Evolutionary conservation across 1,140 invertebrate genomes (phyloP).

Genomic region (Magallana ariakensis): DNA sequence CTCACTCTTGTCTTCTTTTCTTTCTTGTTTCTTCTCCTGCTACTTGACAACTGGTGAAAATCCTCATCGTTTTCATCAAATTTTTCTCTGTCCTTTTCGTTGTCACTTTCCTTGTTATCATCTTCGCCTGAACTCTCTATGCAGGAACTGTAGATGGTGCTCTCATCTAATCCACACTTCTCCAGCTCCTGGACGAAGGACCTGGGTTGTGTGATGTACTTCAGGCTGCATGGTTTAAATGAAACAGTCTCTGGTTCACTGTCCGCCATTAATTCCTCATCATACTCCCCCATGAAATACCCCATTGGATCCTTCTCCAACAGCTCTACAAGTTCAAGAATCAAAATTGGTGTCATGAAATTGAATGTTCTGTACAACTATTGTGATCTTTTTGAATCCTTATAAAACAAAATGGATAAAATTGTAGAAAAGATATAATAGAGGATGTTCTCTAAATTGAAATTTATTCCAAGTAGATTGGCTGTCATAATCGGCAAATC

Average conservation of each 20-base stretch:
- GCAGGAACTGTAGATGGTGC: background rate
- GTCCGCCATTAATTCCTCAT: background rate
- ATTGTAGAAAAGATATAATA: too few relatives aligned
- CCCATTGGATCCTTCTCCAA: background rate
- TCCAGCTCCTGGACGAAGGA: background rate
- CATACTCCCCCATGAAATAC: conserved; percentile 13
- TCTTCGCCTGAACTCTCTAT: conserved; percentile 3
- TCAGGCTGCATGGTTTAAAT: background rate
- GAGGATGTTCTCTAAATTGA: too few relatives aligned
- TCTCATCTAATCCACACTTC: conserved; percentile 6
- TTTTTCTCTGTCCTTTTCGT: background rate
- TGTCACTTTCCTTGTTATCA: background rate
- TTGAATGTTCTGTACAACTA: too few relatives aligned
- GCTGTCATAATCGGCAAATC: too few relatives aligned
- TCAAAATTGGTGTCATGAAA: too few relatives aligned
- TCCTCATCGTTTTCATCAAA: background rate
- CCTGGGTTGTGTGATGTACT: conserved; percentile 11
- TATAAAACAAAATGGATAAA: too few relatives aligned
- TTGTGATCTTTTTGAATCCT: too few relatives aligned
- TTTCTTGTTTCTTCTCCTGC: background rate
- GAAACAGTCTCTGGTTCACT: background rate
- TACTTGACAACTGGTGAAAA: background rate
- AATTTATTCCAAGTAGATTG: too few relatives aligned
- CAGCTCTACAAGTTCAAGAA: background rate
- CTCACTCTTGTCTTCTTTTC: background rate